A percentile compares a stretch with the other conserved stretches of the same genome.
These are phyloP conservation scores for Kuschelorhynchus macadamiae DNA, from an alignment of 2,888 invertebrate genomes.

Conservation along the genomic window DNA sequence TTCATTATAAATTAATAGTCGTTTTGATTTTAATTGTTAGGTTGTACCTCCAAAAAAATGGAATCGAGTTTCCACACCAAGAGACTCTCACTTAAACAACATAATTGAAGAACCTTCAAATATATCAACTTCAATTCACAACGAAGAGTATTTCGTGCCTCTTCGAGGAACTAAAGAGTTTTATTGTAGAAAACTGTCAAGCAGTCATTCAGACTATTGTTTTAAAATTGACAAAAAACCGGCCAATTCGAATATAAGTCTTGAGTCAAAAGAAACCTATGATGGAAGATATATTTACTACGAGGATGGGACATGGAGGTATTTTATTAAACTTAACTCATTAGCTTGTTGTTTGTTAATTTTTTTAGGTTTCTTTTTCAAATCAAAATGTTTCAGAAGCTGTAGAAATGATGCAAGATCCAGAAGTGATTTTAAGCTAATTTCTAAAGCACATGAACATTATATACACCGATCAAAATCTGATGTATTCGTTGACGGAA, in stretches of 20 bases:
- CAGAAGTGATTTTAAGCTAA: conserved; percentile 16
- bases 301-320: conserved; percentile 25
- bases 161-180: conserved; percentile 17
- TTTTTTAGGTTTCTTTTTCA: too few species aligned
- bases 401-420: conserved; percentile 7
- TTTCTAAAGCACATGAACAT: conserved; percentile 2
- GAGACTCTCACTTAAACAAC: conserved; percentile 46
- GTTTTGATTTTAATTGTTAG: conserved; percentile 1
- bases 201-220: conserved; percentile 52
- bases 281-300: conserved; percentile 13
- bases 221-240: conserved; percentile 42
- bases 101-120: conserved; percentile 51
- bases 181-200: conserved; percentile 48
- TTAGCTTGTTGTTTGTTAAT: too few species aligned
- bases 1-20: too few species aligned
- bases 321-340: too few species aligned
- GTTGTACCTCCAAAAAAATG: conserved; percentile 11
- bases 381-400: conserved; percentile 11
- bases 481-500: conserved; percentile 16
- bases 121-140: conserved; percentile 14
- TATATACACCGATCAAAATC: conserved; percentile 29
- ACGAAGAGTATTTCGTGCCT: conserved; percentile 27
- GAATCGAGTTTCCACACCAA: conserved; percentile 29
- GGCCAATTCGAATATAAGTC: conserved; percentile 30
- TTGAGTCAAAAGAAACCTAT: conserved; percentile 18